Base-by-base conservation (phyloP, 92 coral and sea anemone genomes). In the Zoanthus gigantus region DNA sequence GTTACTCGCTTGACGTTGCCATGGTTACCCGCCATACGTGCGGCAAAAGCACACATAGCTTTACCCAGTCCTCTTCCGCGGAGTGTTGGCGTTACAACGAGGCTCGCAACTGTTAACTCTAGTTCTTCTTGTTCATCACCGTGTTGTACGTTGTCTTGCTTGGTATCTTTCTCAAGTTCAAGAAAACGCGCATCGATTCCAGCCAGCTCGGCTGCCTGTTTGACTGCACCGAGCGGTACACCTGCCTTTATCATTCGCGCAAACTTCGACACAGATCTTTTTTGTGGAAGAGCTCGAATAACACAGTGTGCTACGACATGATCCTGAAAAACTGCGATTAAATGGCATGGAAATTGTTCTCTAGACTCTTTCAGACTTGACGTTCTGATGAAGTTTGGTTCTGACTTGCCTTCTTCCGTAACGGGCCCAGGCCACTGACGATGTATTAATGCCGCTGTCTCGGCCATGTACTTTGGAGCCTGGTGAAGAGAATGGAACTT, bases 51-150 rank as follows among this genome's bases (percentile, higher is more conserved):
- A 34, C 95, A 93, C 89, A 93, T 93, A 16, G 72, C 88, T 74
- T 81, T 88, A 3, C 95, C 95, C 83, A 93, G 88, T 28, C 94
- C 95, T 28, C 68, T 76, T 53, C 94, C 92, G 76, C 95, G 91
- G 78, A 92, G 83, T 47, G 80, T 77, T 0, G 95, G 95, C 54
- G 78, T 85, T 23, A 93, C 95, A 78, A 93, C 83, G 34, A 93
- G 88, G 78, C 91, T 84, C 4, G 95, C 83, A 31, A 91, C 54
- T 23, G 61, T 46, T 18, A 46, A 87, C 47, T 83, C 87, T n/a
- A 44, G 31, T 28, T 72, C 54, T 29, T 71, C 28, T 9, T 87
- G 60, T 57, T 50, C 80, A 3, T 50, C 65, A n/a, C 28, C 29
- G 65, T 76, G 11, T 48, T 75, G 79, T 48, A 47, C 32, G 17